A percentile compares a stretch with the other conserved stretches of the same genome.
Evolutionary conservation across 2,113 vertebrate species (phyloP).

Genomic region (Phoenicopterus ruber): DNA sequence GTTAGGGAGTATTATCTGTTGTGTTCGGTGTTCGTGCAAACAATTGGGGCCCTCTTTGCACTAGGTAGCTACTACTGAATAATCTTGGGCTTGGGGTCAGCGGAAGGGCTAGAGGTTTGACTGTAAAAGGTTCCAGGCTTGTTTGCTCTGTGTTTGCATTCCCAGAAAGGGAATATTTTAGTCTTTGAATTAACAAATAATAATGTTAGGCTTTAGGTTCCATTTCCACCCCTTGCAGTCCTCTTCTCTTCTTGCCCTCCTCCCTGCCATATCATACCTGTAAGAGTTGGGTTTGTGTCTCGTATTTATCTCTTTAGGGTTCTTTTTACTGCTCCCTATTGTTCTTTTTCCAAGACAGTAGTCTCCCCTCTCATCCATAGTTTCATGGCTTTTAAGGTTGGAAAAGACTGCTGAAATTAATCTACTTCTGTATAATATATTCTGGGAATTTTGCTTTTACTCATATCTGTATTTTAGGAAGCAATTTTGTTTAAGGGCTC

Average conservation of each 20-base stretch:
- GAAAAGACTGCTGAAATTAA: neutral
- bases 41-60: neutral
- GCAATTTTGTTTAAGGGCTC: neutral
- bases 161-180: neutral
- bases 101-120: neutral
- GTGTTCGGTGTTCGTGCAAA: neutral
- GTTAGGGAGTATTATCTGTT: neutral
- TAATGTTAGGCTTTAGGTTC: neutral
- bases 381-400: neutral
- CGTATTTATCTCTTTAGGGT: neutral
- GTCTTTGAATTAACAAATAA: neutral
- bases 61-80: neutral
- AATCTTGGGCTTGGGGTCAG: neutral
- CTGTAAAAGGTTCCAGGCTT: neutral
- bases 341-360: neutral
- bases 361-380: neutral
- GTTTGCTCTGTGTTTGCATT: neutral
- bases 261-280: neutral
- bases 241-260: neutral
- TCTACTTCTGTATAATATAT: neutral
- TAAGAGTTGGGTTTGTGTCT: neutral
- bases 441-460: neutral
- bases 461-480: neutral
- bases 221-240: neutral
- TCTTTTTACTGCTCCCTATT: neutral